A percentile compares a stretch with the other conserved stretches of the same genome.
Evolutionary conservation across 2,888 invertebrate species (phyloP).

Genomic region (Drosophila macrospina): DNA sequence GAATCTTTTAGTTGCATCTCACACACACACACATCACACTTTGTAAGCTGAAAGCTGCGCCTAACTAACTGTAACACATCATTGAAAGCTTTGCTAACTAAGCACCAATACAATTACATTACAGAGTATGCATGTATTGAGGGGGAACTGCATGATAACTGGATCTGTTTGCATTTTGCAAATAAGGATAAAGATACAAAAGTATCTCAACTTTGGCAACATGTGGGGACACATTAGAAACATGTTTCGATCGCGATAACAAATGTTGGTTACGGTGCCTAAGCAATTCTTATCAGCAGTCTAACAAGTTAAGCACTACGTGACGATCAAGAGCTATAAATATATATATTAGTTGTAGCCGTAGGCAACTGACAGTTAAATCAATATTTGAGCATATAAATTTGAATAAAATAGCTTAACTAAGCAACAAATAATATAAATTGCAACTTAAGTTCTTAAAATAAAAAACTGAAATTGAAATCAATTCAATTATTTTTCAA

Average conservation of each 20-base stretch:
- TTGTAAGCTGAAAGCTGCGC: not conserved
- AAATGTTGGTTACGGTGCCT: slow-evolving; percentile 5
- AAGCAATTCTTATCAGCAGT: slow-evolving; percentile 31
- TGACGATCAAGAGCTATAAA: slow-evolving; percentile 20
- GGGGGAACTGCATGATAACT: too few species aligned
- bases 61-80: not conserved
- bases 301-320: slow-evolving; percentile 19
- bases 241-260: slow-evolving; percentile 23
- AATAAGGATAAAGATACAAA: not conserved
- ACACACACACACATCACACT: not conserved
- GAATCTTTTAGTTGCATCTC: slow-evolving; percentile 18
- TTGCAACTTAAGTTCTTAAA: too few species aligned
- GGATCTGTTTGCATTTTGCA: too few species aligned
- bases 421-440: too few species aligned
- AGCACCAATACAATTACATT: not conserved
- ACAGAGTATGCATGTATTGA: too few species aligned
- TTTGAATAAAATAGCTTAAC: too few species aligned
- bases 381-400: not conserved
- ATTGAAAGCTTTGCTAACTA: not conserved
- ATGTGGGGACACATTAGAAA: not conserved
- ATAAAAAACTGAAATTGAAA: too few species aligned
- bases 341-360: not conserved
- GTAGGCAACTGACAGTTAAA: not conserved
- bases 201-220: not conserved
- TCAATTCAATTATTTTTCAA: too few species aligned